phyloP scores from a whole-genome alignment of 2,113 vertebrate genomes.

The Ictalurus punctatus region DNA sequence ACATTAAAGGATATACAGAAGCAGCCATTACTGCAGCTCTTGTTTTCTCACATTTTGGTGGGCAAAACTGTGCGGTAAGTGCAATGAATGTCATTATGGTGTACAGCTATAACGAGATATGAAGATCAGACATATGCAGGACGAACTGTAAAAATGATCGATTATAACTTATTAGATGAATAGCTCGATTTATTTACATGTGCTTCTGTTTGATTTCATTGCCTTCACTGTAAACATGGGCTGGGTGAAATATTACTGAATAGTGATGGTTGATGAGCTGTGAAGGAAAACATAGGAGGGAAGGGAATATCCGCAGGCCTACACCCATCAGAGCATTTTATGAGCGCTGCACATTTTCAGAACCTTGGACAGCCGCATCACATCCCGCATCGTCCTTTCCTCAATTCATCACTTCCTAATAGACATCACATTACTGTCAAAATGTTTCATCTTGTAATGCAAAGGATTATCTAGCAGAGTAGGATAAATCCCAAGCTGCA shows the following conservation, averaged over 20 bases:
- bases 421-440: not conserved
- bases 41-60: slow-evolving; percentile 41
- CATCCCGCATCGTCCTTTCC: not conserved
- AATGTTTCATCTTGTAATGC: not conserved
- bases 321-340: slow-evolving; percentile 4
- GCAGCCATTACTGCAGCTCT: slow-evolving; percentile 54
- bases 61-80: slow-evolving; percentile 43
- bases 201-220: not conserved
- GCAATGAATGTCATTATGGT: not conserved
- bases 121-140: not conserved
- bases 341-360: slow-evolving; percentile 63
- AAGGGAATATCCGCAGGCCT: slow-evolving; percentile 26
- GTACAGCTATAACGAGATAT: not conserved
- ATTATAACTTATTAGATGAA: not conserved
- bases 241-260: not conserved
- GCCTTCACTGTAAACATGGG: not conserved
- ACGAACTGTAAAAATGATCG: not conserved
- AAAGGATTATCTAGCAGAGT: not conserved
- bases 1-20: slow-evolving; percentile 47
- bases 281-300: not conserved
- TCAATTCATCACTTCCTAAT: not conserved
- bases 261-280: not conserved
- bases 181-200: not conserved
- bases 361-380: slow-evolving; percentile 73
- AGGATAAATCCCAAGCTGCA: not conserved